Evolutionary conservation across 2,113 vertebrate species (phyloP), one percentile per base, ranked within the genome.

Genomic region (Crocuta crocuta): DNA sequence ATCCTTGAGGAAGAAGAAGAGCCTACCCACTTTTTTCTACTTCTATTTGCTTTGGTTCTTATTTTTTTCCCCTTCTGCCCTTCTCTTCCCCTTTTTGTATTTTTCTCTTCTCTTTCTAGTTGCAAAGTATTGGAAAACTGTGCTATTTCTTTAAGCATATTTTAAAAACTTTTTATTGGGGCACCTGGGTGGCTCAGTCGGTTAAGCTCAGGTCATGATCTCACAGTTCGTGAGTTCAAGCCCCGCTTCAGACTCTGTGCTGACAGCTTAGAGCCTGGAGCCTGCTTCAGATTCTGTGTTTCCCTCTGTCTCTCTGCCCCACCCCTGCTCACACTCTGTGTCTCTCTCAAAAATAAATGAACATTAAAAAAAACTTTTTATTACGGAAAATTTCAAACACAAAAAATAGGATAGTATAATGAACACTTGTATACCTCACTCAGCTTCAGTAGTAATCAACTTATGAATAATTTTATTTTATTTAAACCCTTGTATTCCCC

Each of bases 101-200:
- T 39, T 92, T 93, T 63, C 48, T 80, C 0, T 91, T 89, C 48
- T 95, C 8, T 88, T 91, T 89, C 71, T 97, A 74, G 19, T 88
- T 84, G 82, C 31, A 63, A 55, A 95, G 53, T 58, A 7, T 79
- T 88, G 17, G 39, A 80, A 91, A 88, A 91, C 45, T 17, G 39
- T 74, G 23, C 15, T 79, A 35, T 73, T 85, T 39, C 48, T 26
- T 93, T 82, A 89, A 82, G 28, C 15, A 65, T 53, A 74, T 65
- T 92, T 94, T 2, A 50, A 91, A 89, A 63, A 43, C 3, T 33
- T 73, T 70, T 89, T 91, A 39, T 65, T 58, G 39, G 39, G 39
- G 39, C 39, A 3, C 39, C 39, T 39, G 39, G 39, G 39, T 39
- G 39, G 39, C 39, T 39, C 39, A 39, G 39, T 39, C 4, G 39